phyloP scores from a whole-genome alignment of 2,888 invertebrate genomes.

The Notodonta ziczac region DNA sequence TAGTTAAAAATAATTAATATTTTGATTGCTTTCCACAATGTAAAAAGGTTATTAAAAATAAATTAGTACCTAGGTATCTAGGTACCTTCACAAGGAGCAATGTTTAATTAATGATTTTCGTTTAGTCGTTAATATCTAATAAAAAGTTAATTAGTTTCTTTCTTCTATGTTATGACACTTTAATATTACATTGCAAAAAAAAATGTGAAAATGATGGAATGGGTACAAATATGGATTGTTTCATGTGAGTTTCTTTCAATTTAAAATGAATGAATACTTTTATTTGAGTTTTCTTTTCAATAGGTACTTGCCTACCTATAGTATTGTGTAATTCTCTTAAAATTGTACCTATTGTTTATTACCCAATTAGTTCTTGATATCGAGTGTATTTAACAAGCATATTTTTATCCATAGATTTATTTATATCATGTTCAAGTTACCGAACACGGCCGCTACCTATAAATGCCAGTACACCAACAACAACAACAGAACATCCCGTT shows the following conservation, averaged over 20 bases:
- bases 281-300: too few species aligned
- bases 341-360: too few species aligned
- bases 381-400: too few species aligned
- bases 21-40: too few species aligned
- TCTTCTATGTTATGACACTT: too few species aligned
- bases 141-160: not conserved
- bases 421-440: not conserved
- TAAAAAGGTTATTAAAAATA: too few species aligned
- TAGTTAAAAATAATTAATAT: too few species aligned
- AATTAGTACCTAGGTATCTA: too few species aligned
- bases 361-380: too few species aligned
- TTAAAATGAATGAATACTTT: not conserved
- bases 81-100: not conserved
- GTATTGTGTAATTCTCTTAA: too few species aligned
- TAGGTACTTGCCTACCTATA: too few species aligned
- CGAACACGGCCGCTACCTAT: not conserved
- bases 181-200: not conserved
- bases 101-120: not conserved
- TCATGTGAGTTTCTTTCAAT: not conserved
- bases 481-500: not conserved
- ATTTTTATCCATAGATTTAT: not conserved
- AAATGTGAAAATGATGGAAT: not conserved
- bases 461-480: not conserved
- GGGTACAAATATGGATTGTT: not conserved
- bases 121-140: not conserved